Evolutionary conservation across 2,888 invertebrate genomes (phyloP), one percentile per base, ranked within the genome.

Genomic region (Ormyrus pomaceus): DNA sequence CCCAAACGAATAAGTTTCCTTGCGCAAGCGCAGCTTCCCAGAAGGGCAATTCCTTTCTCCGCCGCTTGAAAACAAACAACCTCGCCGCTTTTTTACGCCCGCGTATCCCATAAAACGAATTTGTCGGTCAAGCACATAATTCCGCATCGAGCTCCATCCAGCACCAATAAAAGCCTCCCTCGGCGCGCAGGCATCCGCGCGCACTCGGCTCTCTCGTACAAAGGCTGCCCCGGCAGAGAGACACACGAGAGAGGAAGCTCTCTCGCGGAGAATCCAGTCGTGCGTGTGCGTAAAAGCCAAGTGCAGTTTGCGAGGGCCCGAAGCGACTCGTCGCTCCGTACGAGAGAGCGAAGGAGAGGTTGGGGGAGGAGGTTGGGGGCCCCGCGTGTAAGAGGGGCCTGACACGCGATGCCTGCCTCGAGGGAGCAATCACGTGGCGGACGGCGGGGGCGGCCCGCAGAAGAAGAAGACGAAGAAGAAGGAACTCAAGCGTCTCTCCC

Each of bases 351-450:
- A 84, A 74, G 82, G 83, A 80, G 80, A 82, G 70, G 78, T 75
- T 64, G 69, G 80, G 82, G 83, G 79, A 79, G 82, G 80, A 76
- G 76, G 58, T 62, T 66, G 76, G 80, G 83, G 83, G 82, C 81
- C 82, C 83, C 73, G 84, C 76, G 83, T 86, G 86, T 86, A 87
- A 89, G 89, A 88, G 90, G 88, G 89, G 89, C 86, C 89, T 88
- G 90, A 89, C 89, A 89, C 88, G 91, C 90, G 88, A 90, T 91
- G 88, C 89, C 87, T 86, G 89, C 89, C 89, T 84, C 87, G 85
- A 86, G 90, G 90, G 87, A 88, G 90, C 87, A 89, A 89, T 89
- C 90, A 88, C 86, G 88, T 86, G 87, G 86, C 86, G 88, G 88
- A 87, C 87, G 88, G 89, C 89, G 90, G 89, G 89, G 89, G 89